Evolutionary conservation across 2,888 invertebrate species (phyloP).

Genomic region (Sinelater perroti): DNA sequence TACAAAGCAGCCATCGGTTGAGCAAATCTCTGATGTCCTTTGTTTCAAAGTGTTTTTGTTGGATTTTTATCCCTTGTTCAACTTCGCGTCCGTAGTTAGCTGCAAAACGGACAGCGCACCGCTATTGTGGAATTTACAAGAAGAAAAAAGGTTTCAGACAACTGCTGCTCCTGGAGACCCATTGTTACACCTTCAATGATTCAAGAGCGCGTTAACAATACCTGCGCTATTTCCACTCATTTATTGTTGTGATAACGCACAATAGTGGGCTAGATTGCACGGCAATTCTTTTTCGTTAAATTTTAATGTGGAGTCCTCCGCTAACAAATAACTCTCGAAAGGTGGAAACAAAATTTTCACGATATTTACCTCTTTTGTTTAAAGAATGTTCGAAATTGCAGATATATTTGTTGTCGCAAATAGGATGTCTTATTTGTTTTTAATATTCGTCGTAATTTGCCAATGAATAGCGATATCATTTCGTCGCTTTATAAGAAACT

Average conservation of each 20-base stretch:
- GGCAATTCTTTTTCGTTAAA: too few species aligned
- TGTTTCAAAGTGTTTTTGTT: slow-evolving; percentile 51
- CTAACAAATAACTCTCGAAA: too few species aligned
- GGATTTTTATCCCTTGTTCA: slow-evolving; percentile 46
- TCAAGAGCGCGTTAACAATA: slow-evolving; percentile 8
- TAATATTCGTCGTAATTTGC: too few species aligned
- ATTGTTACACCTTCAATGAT: slow-evolving; percentile 20
- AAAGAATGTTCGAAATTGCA: too few species aligned
- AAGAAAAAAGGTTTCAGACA: slow-evolving; percentile 30
- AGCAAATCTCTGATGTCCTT: slow-evolving; percentile 51
- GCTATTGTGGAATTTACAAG: slow-evolving; percentile 31
- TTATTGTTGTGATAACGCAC: background rate
- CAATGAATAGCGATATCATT: too few species aligned
- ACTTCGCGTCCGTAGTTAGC: slow-evolving; percentile 44
- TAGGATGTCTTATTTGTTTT: too few species aligned
- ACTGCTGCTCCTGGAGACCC: slow-evolving; percentile 18
- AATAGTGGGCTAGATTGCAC: too few species aligned
- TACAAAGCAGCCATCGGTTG: slow-evolving; percentile 52
- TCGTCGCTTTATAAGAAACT: too few species aligned
- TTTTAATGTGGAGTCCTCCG: too few species aligned
- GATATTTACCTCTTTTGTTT: too few species aligned
- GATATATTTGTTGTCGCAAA: too few species aligned
- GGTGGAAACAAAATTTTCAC: too few species aligned
- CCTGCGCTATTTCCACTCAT: background rate
- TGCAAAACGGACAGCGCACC: slow-evolving; percentile 33